These are phyloP conservation scores for Calidris pugnax DNA, from an alignment of 2,113 vertebrate genomes.

Conservation along the genomic window DNA sequence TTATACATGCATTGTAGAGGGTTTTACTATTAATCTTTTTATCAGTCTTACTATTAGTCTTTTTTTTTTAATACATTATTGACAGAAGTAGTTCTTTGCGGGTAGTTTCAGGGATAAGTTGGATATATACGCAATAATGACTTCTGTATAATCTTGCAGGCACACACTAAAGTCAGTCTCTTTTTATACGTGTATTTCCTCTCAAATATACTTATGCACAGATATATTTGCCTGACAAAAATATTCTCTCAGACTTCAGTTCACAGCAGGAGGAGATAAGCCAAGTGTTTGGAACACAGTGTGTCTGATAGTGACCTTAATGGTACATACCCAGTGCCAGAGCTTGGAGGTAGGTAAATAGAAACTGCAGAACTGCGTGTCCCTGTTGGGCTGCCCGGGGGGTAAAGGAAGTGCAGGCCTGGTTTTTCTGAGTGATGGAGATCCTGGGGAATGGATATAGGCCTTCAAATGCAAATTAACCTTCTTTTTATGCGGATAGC, in stretches of 20 bases:
- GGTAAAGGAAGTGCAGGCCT: neutral
- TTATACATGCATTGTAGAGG: neutral
- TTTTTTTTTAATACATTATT: too few relatives aligned
- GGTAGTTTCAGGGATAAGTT: neutral
- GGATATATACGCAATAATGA: too few relatives aligned
- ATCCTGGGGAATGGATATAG: neutral
- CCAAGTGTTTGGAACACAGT: neutral
- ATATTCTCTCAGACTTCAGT: neutral
- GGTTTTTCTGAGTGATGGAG: neutral
- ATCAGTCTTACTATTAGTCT: neutral
- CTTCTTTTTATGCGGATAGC: neutral
- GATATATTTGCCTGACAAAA: neutral
- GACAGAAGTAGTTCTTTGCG: neutral
- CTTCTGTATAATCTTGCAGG: too few relatives aligned
- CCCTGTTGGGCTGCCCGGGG: fast-evolving
- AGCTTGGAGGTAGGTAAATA: neutral
- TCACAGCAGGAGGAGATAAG: neutral
- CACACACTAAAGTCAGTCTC: neutral
- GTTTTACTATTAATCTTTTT: neutral
- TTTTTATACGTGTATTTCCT: neutral
- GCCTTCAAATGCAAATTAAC: neutral
- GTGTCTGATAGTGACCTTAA: neutral
- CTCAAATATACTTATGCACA: neutral
- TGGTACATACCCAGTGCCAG: too few relatives aligned
- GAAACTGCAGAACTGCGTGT: neutral